Evolutionary conservation across 2,797 vertebrate species (phyloP).

Genomic region (Harpagifer antarcticus): DNA sequence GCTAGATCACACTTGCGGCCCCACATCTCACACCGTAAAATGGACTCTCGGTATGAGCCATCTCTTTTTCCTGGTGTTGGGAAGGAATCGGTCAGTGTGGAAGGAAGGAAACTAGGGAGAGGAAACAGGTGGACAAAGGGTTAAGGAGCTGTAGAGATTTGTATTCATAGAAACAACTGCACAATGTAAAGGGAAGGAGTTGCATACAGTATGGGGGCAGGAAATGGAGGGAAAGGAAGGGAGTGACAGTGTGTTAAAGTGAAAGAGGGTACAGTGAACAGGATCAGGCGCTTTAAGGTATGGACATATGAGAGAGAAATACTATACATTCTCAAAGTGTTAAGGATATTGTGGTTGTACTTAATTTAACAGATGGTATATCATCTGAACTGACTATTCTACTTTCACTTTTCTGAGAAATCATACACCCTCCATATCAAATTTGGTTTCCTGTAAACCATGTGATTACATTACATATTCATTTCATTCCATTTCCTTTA

Average conservation of each 20-base stretch:
- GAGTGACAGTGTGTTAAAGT: not conserved
- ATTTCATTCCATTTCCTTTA: no score
- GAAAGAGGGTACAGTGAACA: not conserved
- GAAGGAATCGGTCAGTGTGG: slow-evolving; percentile 16
- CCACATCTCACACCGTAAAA: slow-evolving; percentile 1
- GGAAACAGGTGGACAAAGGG: slow-evolving; percentile 13
- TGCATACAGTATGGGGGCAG: not conserved
- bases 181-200: not conserved
- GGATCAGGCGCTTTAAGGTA: not conserved
- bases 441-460: slow-evolving; percentile 28
- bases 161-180: slow-evolving; percentile 6
- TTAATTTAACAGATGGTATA: not conserved
- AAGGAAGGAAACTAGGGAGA: slow-evolving; percentile 21
- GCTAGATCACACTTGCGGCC: slow-evolving; percentile 8
- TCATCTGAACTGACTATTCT: slow-evolving; percentile 10
- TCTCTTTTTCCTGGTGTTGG: slow-evolving; percentile 9
- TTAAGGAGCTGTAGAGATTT: not conserved
- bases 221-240: slow-evolving; percentile 1
- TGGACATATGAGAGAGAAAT: not conserved
- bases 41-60: slow-evolving; percentile 15
- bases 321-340: not conserved
- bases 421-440: not conserved
- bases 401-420: slow-evolving; percentile 39
- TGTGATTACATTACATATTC: no score
- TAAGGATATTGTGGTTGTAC: not conserved